These are phyloP conservation scores for Ptychoptera contaminata DNA, from an alignment of 2,888 invertebrate species.

Conservation along the genomic window DNA sequence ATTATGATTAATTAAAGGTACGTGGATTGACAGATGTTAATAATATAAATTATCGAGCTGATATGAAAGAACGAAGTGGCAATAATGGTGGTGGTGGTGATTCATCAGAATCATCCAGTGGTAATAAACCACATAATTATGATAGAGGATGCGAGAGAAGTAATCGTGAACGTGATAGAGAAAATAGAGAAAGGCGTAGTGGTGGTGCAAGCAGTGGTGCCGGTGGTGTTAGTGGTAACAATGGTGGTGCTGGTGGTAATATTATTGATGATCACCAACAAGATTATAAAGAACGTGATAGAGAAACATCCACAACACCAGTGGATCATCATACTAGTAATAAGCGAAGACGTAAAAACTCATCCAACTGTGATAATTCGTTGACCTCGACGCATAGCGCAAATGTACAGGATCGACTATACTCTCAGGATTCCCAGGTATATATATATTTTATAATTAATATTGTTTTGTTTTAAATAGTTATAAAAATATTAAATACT, in stretches of 20 bases:
- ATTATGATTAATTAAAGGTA: slow-evolving; percentile 25
- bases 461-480: too few relatives aligned
- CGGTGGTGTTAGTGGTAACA: slow-evolving; percentile 21
- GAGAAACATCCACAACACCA: slow-evolving; percentile 31
- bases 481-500: too few relatives aligned
- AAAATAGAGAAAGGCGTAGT: slow-evolving; percentile 20
- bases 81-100: neutral
- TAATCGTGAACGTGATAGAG: slow-evolving; percentile 22
- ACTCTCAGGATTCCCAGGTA: slow-evolving; percentile 50
- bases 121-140: neutral
- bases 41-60: slow-evolving; percentile 34
- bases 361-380: slow-evolving; percentile 48
- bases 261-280: slow-evolving; percentile 20
- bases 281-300: slow-evolving; percentile 34
- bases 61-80: slow-evolving; percentile 17
- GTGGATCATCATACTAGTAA: slow-evolving; percentile 34
- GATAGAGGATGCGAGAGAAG: slow-evolving; percentile 23
- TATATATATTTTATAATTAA: slow-evolving; percentile 6
- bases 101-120: slow-evolving; percentile 1
- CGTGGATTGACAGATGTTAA: slow-evolving; percentile 79
- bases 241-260: slow-evolving; percentile 18
- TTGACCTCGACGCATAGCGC: slow-evolving; percentile 39
- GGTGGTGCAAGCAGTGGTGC: slow-evolving; percentile 29
- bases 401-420: slow-evolving; percentile 42
- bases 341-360: slow-evolving; percentile 39